Evolutionary conservation across 2,113 vertebrate genomes (phyloP).

Genomic region (Callithrix jacchus): DNA sequence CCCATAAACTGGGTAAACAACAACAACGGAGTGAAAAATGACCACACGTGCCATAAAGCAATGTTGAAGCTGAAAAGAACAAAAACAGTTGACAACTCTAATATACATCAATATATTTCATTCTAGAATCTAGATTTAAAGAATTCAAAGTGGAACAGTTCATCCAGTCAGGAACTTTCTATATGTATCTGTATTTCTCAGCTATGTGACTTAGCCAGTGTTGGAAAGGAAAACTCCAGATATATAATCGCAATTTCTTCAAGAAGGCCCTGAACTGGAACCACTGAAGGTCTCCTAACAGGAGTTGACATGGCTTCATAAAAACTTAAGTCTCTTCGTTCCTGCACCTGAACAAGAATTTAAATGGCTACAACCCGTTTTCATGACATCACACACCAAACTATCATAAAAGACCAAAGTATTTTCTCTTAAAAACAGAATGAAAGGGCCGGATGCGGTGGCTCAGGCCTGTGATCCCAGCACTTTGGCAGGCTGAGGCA

Average conservation of each 20-base stretch:
- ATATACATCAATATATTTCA: rapidly evolving
- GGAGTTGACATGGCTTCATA: background rate
- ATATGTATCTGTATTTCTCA: rapidly evolving
- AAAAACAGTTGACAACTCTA: background rate
- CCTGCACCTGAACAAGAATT: too few species aligned
- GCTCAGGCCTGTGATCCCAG: too few species aligned
- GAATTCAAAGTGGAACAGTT: background rate
- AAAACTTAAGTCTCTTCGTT: background rate
- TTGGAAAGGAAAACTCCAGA: background rate
- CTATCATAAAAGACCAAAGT: background rate
- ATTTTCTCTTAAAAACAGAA: background rate
- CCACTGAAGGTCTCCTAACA: background rate
- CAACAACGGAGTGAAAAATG: slow-evolving; percentile 93
- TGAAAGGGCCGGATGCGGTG: background rate
- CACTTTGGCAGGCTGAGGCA: too few species aligned
- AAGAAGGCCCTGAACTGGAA: background rate
- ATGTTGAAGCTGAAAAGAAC: slow-evolving; percentile 90
- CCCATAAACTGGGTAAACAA: slow-evolving; percentile 98
- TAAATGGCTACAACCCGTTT: background rate
- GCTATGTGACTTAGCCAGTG: background rate
- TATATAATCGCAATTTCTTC: background rate
- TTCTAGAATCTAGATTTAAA: background rate
- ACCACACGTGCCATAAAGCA: slow-evolving; percentile 95
- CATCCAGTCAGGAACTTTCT: background rate
- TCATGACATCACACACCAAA: background rate